These are phyloP conservation scores for Drosophila paulistorum DNA, from an alignment of 1,140 invertebrate genomes.

Conservation along the genomic window DNA sequence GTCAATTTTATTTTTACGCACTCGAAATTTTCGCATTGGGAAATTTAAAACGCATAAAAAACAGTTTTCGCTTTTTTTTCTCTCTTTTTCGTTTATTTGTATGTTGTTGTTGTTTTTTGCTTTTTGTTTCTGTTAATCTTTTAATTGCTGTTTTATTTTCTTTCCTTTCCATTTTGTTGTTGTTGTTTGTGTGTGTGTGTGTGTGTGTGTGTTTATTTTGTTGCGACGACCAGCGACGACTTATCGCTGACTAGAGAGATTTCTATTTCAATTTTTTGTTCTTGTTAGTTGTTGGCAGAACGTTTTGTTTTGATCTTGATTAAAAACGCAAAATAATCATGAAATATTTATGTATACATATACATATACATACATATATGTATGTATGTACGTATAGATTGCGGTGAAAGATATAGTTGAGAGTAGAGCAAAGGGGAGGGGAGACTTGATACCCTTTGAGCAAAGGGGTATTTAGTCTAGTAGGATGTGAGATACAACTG, in stretches of 20 bases:
- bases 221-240: conserved; percentile 61
- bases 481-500: no score
- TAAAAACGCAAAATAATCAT: conserved; percentile 40
- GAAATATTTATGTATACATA: conserved; percentile 3
- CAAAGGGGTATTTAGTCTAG: no score
- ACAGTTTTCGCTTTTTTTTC: conserved; percentile 37
- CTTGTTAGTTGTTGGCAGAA: conserved; percentile 34
- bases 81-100: conserved; percentile 24
- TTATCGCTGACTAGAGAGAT: conserved; percentile 67
- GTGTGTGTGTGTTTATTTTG: conserved; percentile 59
- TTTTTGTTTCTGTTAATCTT: conserved; percentile 66
- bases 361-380: neutral
- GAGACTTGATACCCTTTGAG: no score
- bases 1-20: conserved; percentile 77
- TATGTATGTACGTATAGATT: neutral
- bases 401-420: no score
- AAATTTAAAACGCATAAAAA: conserved; percentile 79
- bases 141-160: conserved; percentile 61
- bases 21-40: conserved; percentile 52
- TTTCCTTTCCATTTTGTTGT: neutral
- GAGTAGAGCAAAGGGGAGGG: no score
- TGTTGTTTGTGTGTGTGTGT: conserved; percentile 22
- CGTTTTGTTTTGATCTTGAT: conserved; percentile 71
- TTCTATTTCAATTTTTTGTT: conserved; percentile 22
- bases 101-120: conserved; percentile 11